Conservation (phyloP, 2,113 vertebrate genomes). For the Oxyruncus cristatus region DNA sequence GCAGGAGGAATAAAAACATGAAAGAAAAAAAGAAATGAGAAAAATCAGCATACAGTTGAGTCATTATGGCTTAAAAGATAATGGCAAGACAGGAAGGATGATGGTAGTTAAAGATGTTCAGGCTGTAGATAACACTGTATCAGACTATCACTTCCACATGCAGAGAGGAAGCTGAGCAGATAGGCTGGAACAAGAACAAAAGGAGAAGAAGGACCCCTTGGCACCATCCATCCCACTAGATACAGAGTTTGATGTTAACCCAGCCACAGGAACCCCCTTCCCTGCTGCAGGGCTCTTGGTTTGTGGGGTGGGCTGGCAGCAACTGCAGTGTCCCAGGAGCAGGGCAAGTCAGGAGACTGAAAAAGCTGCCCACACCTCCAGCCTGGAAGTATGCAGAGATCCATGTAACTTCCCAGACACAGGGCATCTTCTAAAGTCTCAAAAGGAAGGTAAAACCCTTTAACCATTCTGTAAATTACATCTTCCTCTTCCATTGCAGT, state of each 20-base stretch:
- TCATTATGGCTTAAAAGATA: not conserved
- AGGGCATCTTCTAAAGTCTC: not conserved
- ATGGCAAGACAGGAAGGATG: not conserved
- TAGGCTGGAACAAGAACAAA: not conserved
- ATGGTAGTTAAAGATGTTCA: not conserved
- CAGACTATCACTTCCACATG: conserved; percentile 30
- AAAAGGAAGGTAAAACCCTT: not conserved
- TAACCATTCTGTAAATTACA: not conserved
- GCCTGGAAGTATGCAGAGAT: not conserved
- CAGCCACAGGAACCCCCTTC: not conserved
- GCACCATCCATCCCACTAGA: not conserved
- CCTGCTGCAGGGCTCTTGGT: accelerated
- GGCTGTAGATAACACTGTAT: not conserved
- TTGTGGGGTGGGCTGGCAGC: not conserved
- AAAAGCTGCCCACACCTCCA: not conserved
- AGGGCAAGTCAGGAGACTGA: not conserved
- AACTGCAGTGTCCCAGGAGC: accelerated
- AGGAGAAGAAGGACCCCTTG: not conserved
- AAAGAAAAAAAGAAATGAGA: not conserved
- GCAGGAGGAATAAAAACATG: not conserved
- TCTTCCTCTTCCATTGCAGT: not conserved
- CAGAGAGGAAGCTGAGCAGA: not conserved
- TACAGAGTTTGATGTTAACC: not conserved
- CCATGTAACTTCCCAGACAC: not conserved
- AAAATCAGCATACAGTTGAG: not conserved